Percentiles rank a stretch among this genome's conserved stretches.
Evolutionary conservation across 2,113 vertebrate genomes (phyloP).

Genomic region (Poicephalus meyeri): DNA sequence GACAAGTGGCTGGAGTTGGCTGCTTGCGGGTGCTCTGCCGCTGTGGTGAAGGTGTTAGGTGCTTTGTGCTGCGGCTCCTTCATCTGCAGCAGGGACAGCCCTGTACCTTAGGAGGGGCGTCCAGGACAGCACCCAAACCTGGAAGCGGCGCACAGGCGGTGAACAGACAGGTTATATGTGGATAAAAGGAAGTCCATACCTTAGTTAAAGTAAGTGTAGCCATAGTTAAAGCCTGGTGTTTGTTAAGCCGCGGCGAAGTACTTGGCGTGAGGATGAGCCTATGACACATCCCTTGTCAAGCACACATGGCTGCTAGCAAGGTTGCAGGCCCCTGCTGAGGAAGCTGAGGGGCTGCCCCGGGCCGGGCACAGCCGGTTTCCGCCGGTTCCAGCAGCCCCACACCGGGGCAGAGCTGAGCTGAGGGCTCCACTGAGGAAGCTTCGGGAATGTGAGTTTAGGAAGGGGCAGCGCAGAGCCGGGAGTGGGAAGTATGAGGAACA

Average conservation of each 20-base stretch:
- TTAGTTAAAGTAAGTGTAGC: neutral
- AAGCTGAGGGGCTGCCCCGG: too few species aligned
- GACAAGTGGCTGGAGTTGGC: neutral
- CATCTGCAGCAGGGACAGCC: neutral
- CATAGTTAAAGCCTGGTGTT: neutral
- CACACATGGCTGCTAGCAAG: neutral
- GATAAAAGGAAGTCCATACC: neutral
- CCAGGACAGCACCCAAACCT: neutral
- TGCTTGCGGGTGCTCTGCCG: rapidly evolving
- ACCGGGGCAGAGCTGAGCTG: neutral
- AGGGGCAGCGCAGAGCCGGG: neutral
- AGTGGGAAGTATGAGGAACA: neutral
- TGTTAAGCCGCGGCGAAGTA: neutral
- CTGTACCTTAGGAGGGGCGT: neutral
- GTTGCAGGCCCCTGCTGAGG: neutral
- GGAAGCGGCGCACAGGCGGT: rapidly evolving
- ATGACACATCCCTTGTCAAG: neutral
- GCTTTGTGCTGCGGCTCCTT: neutral
- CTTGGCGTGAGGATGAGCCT: too few species aligned
- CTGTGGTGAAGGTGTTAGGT: neutral
- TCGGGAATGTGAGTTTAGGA: rapidly evolving
- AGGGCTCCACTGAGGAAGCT: neutral
- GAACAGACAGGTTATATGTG: neutral
- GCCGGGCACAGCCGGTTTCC: neutral
- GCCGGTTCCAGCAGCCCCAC: rapidly evolving